Evolutionary conservation across 92 coral and sea anemone genomes (phyloP).

Genomic region (Parazoanthus swiftii): DNA sequence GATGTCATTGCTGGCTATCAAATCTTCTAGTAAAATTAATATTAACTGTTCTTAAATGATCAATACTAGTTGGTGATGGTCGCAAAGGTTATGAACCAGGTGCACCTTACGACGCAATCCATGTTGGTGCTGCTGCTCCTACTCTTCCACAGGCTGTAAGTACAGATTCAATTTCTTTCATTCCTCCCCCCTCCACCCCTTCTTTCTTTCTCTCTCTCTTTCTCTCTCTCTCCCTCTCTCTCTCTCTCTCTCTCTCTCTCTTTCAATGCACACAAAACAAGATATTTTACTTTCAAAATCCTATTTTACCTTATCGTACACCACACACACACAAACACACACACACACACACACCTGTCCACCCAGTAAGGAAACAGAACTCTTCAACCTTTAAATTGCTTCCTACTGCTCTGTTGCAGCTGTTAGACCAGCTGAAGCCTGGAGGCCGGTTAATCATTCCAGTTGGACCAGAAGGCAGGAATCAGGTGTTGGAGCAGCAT

Average conservation of each 20-base stretch:
- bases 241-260: not conserved
- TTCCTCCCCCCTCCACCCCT: not conserved
- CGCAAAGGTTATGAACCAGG: constrained; percentile 78
- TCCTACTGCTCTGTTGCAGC: constrained; percentile 30
- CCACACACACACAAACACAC: not conserved
- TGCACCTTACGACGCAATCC: constrained; percentile 83
- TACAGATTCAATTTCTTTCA: not conserved
- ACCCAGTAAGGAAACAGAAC: too few relatives aligned
- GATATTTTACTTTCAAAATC: too few relatives aligned
- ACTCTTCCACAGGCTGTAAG: constrained; percentile 78
- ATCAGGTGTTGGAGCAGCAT: constrained; percentile 79
- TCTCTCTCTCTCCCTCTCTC: not conserved
- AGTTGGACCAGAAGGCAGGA: constrained; percentile 85
- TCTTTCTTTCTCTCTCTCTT: too few relatives aligned
- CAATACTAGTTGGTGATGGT: constrained; percentile 77
- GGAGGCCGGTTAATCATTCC: constrained; percentile 86
- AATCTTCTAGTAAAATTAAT: not conserved
- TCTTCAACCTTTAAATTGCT: not conserved
- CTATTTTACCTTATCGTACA: too few relatives aligned
- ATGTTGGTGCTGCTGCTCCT: constrained; percentile 92
- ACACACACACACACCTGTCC: too few relatives aligned
- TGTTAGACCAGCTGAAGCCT: constrained; percentile 79
- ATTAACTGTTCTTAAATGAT: not conserved
- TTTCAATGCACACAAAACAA: too few relatives aligned
- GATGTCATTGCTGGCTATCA: not conserved